phyloP scores from a whole-genome alignment of 2,888 invertebrate species.

The Hoplodrina ambigua region DNA sequence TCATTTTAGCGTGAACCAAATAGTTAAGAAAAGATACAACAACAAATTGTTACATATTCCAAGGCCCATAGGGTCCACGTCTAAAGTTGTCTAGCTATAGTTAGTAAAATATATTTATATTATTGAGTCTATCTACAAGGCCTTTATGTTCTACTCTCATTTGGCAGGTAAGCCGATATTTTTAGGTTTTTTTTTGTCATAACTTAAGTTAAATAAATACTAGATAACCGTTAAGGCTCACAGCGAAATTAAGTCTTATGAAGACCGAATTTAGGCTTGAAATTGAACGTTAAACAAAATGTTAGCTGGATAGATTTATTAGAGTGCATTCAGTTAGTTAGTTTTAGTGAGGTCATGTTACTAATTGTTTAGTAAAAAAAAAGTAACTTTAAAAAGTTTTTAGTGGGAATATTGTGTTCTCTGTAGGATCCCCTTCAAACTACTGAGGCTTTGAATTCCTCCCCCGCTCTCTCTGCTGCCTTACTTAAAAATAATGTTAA shows the following conservation, averaged over 20 bases:
- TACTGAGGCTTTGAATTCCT: too few species aligned
- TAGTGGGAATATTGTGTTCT: not conserved
- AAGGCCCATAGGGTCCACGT: not conserved
- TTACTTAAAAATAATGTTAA: too few species aligned
- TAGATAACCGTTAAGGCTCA: conserved; percentile 14
- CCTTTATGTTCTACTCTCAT: conserved; percentile 71
- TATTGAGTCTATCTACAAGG: conserved; percentile 78
- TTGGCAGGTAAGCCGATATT: conserved; percentile 61
- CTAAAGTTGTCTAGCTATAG: conserved; percentile 8
- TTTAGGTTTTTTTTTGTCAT: conserved; percentile 42
- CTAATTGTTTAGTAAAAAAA: not conserved
- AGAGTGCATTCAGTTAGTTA: not conserved
- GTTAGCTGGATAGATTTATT: conserved; percentile 7
- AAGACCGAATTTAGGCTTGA: not conserved
- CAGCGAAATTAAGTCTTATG: conserved; percentile 21
- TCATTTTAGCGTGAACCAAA: not conserved
- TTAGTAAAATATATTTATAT: conserved; percentile 54
- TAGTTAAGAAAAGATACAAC: not conserved
- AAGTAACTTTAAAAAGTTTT: too few species aligned
- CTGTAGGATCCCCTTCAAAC: too few species aligned
- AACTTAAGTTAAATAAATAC: conserved; percentile 33
- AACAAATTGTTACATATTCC: not conserved
- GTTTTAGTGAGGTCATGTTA: not conserved
- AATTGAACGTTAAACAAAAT: not conserved
- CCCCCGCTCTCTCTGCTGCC: too few species aligned